phyloP scores from a whole-genome alignment of 2,113 vertebrate genomes.

The Gorilla gorilla region DNA sequence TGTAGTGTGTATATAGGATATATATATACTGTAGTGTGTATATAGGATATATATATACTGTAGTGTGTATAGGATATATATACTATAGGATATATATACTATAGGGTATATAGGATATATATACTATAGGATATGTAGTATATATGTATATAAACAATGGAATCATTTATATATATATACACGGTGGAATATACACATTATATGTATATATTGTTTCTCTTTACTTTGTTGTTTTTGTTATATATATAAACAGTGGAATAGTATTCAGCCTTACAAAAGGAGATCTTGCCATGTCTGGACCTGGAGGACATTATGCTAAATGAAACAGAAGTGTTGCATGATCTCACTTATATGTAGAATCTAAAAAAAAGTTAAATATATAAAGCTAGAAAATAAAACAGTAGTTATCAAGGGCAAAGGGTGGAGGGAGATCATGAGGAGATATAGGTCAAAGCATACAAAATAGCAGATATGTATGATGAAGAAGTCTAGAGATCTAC shows the following conservation, averaged over 20 bases:
- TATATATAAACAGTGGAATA: not conserved
- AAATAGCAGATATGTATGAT: not conserved
- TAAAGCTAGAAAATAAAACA: not conserved
- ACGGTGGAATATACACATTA: too few relatives aligned
- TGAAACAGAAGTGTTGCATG: not conserved
- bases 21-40: too few relatives aligned
- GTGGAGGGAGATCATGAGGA: not conserved
- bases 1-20: too few relatives aligned
- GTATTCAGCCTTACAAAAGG: not conserved
- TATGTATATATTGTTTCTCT: too few relatives aligned
- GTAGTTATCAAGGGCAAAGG: not conserved
- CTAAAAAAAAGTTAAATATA: not conserved
- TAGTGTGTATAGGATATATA: too few relatives aligned
- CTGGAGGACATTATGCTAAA: not conserved
- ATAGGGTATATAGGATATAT: too few relatives aligned
- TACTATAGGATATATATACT: too few relatives aligned
- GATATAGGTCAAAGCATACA: not conserved
- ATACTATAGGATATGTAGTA: too few relatives aligned
- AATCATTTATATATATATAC: too few relatives aligned
- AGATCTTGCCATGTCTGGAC: not conserved
- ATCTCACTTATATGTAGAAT: not conserved
- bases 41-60: too few relatives aligned
- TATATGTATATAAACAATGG: too few relatives aligned
- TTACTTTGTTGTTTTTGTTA: too few relatives aligned
- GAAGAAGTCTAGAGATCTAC: not conserved